These are phyloP conservation scores for Corythoichthys haematopterus DNA, from an alignment of 2,113 vertebrate genomes.

Conservation along the genomic window DNA sequence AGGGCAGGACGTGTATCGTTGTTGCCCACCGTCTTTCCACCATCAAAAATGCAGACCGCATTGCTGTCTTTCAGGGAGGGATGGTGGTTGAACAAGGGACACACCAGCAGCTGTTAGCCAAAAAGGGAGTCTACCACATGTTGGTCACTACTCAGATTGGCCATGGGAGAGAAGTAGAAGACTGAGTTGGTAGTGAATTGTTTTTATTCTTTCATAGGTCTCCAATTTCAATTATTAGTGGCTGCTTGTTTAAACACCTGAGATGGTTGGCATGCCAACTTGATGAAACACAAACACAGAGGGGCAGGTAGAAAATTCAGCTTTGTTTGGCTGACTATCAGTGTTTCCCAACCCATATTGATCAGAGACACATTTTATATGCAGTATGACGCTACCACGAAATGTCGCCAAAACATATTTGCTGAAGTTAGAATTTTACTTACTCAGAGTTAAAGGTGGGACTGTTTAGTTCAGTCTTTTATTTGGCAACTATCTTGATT, in stretches of 20 bases:
- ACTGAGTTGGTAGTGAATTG: neutral
- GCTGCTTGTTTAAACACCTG: neutral
- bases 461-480: neutral
- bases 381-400: neutral
- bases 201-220: neutral
- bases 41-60: slow-evolving; percentile 85
- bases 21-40: slow-evolving; percentile 92
- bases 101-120: slow-evolving; percentile 84
- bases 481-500: neutral
- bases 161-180: neutral
- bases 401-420: neutral
- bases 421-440: neutral
- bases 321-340: neutral
- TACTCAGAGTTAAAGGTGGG: neutral
- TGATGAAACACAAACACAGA: neutral
- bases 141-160: slow-evolving; percentile 81
- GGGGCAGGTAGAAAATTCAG: neutral
- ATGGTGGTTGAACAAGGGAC: slow-evolving; percentile 81
- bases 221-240: neutral
- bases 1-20: slow-evolving; percentile 88
- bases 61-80: slow-evolving; percentile 82
- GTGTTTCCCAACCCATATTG: neutral
- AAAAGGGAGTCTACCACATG: slow-evolving; percentile 79
- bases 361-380: neutral
- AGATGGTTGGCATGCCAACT: neutral